Percentiles rank a stretch among this genome's conserved stretches.
Conservation (phyloP, 2,888 invertebrate species). For the Sarcophaga subvicina region DNA sequence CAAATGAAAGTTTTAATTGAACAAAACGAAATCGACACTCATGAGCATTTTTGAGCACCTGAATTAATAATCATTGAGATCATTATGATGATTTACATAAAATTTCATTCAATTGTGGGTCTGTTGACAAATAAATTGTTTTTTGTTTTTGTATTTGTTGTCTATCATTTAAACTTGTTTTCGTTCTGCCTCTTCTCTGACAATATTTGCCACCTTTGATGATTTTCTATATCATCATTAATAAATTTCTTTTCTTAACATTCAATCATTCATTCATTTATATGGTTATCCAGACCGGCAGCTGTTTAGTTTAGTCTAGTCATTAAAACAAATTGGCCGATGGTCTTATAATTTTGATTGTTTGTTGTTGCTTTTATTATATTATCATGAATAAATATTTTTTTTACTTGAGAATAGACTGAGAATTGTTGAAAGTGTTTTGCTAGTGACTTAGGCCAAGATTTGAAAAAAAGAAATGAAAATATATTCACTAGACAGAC, state of each 20-base stretch:
- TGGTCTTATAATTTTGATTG: neutral
- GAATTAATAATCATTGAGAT: neutral
- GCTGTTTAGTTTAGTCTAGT: neutral
- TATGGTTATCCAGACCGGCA: neutral
- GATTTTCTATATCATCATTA: slow-evolving; percentile 3
- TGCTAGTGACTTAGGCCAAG: too few species aligned
- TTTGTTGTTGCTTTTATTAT: too few species aligned
- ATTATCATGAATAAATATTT: too few species aligned
- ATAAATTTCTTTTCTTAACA: slow-evolving; percentile 26
- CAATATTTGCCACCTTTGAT: slow-evolving; percentile 2
- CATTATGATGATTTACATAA: slow-evolving; percentile 44
- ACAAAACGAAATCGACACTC: neutral
- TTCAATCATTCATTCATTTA: slow-evolving; percentile 6
- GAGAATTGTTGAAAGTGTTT: too few species aligned
- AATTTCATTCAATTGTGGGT: slow-evolving; percentile 27
- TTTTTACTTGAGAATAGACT: too few species aligned
- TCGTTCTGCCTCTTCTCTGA: slow-evolving; percentile 17
- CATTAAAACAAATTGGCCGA: neutral
- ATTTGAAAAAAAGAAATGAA: too few species aligned
- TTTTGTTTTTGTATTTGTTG: neutral
- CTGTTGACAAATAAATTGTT: neutral
- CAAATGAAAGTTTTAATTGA: slow-evolving; percentile 64
- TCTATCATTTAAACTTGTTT: neutral
- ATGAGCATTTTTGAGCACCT: neutral
- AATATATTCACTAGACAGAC: too few species aligned